Conservation (phyloP, 2,797 vertebrate species). For the Epinephelus coioides region DNA sequence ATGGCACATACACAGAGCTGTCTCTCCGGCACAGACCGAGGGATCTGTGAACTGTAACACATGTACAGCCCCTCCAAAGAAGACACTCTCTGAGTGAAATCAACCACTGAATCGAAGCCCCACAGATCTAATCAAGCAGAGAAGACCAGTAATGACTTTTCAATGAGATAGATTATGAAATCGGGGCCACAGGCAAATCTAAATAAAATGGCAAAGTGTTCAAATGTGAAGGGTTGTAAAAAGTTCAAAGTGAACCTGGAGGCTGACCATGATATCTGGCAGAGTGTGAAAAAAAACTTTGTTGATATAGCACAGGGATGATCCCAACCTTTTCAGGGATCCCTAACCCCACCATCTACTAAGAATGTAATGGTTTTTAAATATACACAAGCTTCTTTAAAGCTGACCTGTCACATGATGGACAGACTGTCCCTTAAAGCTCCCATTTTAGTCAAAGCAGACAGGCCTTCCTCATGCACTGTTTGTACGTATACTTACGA, state of each 20-base stretch:
- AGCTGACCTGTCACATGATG: not conserved
- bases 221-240: slow-evolving; percentile 18
- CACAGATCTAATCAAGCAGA: slow-evolving; percentile 86
- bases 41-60: slow-evolving; percentile 86
- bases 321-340: not conserved
- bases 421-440: not conserved
- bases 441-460: no score
- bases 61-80: slow-evolving; percentile 72
- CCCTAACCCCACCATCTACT: not conserved
- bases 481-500: no score
- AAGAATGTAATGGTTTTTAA: not conserved
- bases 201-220: slow-evolving; percentile 80
- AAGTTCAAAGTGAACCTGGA: slow-evolving; percentile 39
- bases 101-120: slow-evolving; percentile 86
- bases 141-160: slow-evolving; percentile 88
- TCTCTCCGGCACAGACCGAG: slow-evolving; percentile 15
- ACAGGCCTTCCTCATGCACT: no score
- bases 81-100: slow-evolving; percentile 67
- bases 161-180: slow-evolving; percentile 86
- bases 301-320: not conserved
- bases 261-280: not conserved
- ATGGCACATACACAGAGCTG: slow-evolving; percentile 76
- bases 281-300: not conserved
- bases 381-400: not conserved
- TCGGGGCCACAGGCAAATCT: slow-evolving; percentile 80